phyloP scores from a whole-genome alignment of 1,140 invertebrate genomes.

The Conus ventricosus region DNA sequence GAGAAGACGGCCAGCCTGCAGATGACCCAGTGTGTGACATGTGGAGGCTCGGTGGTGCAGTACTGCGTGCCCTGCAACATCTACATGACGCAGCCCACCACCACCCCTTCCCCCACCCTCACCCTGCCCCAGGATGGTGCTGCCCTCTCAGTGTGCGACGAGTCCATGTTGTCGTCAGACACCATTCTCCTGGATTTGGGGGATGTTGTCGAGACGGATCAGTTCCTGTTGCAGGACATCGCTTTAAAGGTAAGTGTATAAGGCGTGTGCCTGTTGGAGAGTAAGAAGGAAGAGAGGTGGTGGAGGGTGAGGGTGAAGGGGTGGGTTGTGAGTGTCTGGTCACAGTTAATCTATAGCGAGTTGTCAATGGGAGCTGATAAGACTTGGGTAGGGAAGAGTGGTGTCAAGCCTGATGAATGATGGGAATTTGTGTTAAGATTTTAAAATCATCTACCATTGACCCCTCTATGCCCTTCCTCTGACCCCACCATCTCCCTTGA shows the following conservation, averaged over 20 bases:
- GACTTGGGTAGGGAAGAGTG: too few relatives aligned
- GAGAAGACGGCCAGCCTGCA: neutral
- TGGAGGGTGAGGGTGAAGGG: too few relatives aligned
- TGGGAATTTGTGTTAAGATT: too few relatives aligned
- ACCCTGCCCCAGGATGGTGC: neutral
- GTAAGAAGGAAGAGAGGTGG: neutral
- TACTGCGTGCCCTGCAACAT: neutral
- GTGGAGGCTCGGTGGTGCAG: neutral
- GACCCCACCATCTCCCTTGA: too few relatives aligned
- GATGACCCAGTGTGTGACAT: conserved; percentile 1
- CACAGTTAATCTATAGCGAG: too few relatives aligned
- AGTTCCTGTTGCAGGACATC: neutral
- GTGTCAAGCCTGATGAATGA: too few relatives aligned
- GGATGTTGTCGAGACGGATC: neutral
- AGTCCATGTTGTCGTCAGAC: neutral
- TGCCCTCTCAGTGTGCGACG: neutral
- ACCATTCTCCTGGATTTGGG: neutral
- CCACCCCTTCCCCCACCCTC: neutral
- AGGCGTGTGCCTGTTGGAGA: neutral
- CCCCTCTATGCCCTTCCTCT: too few relatives aligned
- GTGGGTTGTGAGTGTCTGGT: too few relatives aligned
- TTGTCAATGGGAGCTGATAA: too few relatives aligned
- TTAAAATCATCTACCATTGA: too few relatives aligned
- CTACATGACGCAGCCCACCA: neutral
- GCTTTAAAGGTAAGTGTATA: neutral